Conservation (phyloP, 2,888 invertebrate species). For the Hyppa rectilinea region DNA sequence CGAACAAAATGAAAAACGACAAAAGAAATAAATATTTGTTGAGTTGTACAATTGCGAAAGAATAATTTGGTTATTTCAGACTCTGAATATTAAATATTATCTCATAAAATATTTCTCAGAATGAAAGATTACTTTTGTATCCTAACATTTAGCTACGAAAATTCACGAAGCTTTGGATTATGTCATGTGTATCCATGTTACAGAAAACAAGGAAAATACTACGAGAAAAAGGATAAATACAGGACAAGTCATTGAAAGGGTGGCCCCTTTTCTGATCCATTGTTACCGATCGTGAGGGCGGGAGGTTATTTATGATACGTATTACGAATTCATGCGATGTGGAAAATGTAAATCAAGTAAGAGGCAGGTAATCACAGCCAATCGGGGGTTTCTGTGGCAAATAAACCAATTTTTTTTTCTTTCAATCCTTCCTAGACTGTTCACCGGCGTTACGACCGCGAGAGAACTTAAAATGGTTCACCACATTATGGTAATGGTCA, state of each 20-base stretch:
- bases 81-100: background rate
- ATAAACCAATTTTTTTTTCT: no score
- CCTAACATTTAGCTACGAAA: background rate
- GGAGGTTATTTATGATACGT: constrained; percentile 12
- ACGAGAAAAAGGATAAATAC: constrained; percentile 5
- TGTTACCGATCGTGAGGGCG: constrained; percentile 11
- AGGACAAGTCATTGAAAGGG: constrained; percentile 31
- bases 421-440: background rate
- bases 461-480: background rate
- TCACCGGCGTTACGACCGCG: background rate
- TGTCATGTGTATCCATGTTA: background rate
- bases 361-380: background rate
- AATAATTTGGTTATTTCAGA: constrained; percentile 10
- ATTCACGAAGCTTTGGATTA: constrained; percentile 7
- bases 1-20: background rate
- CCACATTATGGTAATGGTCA: constrained; percentile 19
- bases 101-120: constrained; percentile 2
- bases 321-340: constrained; percentile 12
- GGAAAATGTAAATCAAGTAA: constrained; percentile 15
- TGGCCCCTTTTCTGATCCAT: constrained; percentile 37
- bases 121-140: background rate
- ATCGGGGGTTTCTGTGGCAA: no score
- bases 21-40: background rate
- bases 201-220: constrained; percentile 21
- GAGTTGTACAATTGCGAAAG: background rate